Percentiles rank a stretch among this genome's conserved stretches.
These are phyloP conservation scores for Lepus americanus DNA, from an alignment of 2,113 vertebrate species.

Conservation along the genomic window DNA sequence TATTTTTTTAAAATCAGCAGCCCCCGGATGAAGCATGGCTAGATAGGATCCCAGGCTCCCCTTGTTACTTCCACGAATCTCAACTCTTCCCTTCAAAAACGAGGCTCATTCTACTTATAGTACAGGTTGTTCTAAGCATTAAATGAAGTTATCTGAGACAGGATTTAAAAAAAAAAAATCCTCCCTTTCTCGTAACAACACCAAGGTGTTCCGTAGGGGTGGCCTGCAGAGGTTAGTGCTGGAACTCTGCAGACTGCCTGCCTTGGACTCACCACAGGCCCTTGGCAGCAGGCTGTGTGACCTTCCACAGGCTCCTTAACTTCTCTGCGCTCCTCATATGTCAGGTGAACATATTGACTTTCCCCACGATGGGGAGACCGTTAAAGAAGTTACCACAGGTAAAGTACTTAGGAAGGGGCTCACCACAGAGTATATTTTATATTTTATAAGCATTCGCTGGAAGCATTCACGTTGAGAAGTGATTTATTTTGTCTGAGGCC, in stretches of 20 bases:
- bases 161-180: not conserved
- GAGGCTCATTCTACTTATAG: not conserved
- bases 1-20: not conserved
- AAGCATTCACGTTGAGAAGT: not conserved
- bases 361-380: not conserved
- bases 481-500: constrained; percentile 24
- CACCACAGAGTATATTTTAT: not conserved
- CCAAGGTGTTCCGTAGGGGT: not conserved
- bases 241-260: not conserved
- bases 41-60: not conserved
- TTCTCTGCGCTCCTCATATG: not conserved
- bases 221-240: not conserved
- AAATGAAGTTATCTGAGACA: not conserved
- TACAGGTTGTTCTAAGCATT: constrained; percentile 4
- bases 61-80: constrained; percentile 36
- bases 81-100: constrained; percentile 24
- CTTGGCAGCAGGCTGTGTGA: constrained; percentile 16
- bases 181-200: not conserved
- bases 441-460: not conserved
- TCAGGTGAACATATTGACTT: constrained; percentile 18
- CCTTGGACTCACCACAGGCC: not conserved
- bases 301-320: not conserved
- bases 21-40: not conserved
- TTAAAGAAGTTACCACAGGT: too few species aligned
- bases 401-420: not conserved